These are phyloP conservation scores for Ceyx margarethae DNA, from an alignment of 2,113 vertebrate genomes.

Conservation along the genomic window DNA sequence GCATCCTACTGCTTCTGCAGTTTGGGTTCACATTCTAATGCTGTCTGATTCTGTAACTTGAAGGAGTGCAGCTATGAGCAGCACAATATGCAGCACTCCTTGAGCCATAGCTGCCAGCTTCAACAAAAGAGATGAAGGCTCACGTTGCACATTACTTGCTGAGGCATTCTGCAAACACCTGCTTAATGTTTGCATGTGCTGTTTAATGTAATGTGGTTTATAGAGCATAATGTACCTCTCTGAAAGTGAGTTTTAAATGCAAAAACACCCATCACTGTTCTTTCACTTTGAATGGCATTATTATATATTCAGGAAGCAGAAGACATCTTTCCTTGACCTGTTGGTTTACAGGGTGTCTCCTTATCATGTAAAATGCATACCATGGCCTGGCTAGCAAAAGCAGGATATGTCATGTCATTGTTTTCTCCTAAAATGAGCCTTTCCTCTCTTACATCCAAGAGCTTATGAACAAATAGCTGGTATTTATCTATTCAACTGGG, in stretches of 20 bases:
- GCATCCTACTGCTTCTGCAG: not conserved
- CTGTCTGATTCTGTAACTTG: not conserved
- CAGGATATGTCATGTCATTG: not conserved
- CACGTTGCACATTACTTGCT: accelerated
- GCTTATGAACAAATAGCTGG: not conserved
- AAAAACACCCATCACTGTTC: not conserved
- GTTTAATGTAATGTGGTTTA: not conserved
- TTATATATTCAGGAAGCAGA: not conserved
- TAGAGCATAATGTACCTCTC: not conserved
- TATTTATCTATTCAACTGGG: not conserved
- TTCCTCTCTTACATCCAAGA: not conserved
- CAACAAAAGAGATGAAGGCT: not conserved
- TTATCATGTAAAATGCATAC: not conserved
- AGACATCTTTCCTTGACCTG: not conserved
- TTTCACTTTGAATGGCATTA: not conserved
- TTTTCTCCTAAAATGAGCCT: not conserved
- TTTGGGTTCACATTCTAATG: not conserved
- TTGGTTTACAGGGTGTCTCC: not conserved
- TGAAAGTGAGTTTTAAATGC: conserved; percentile 18
- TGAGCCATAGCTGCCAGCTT: not conserved
- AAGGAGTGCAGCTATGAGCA: not conserved
- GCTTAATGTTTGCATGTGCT: accelerated
- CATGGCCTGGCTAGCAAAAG: not conserved
- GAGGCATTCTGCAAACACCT: not conserved
- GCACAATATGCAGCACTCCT: not conserved